A percentile compares a stretch with the other conserved stretches of the same genome.
Conservation (phyloP, 2,888 invertebrate species). For the Allacma fusca region DNA sequence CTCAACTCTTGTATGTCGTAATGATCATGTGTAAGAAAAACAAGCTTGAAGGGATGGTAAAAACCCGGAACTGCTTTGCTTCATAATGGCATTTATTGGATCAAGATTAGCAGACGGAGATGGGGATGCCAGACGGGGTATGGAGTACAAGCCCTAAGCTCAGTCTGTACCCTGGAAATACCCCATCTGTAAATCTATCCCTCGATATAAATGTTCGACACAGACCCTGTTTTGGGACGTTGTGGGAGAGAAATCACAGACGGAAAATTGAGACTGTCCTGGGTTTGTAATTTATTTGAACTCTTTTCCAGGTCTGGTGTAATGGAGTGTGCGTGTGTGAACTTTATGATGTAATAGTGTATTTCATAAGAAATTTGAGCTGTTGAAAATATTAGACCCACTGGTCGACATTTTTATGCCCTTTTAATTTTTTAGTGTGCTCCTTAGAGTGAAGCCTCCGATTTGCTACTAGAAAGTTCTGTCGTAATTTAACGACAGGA, state of each 20-base stretch:
- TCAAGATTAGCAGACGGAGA: conserved; percentile 7
- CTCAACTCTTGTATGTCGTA: neutral
- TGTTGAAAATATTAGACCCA: conserved; percentile 31
- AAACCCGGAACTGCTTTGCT: neutral
- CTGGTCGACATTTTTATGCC: conserved; percentile 13
- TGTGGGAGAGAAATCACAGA: neutral
- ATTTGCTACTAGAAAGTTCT: neutral
- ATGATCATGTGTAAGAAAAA: neutral
- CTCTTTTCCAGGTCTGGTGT: neutral
- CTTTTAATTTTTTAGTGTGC: conserved; percentile 22
- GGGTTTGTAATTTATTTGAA: neutral
- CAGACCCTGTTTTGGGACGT: no score
- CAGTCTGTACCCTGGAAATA: no score
- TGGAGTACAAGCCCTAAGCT: neutral
- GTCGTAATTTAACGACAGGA: neutral
- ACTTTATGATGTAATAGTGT: neutral
- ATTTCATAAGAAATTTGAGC: conserved; percentile 35
- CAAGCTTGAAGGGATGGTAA: neutral
- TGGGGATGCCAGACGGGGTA: neutral
- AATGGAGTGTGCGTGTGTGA: neutral
- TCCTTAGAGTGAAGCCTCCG: neutral
- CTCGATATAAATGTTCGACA: no score
- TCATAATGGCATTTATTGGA: conserved; percentile 1
- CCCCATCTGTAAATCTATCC: no score
- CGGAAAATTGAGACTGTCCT: conserved; percentile 3